A percentile compares a stretch with the other conserved stretches of the same genome.
Evolutionary conservation across 2,797 vertebrate genomes (phyloP).

Genomic region (Tragelaphus oryx): DNA sequence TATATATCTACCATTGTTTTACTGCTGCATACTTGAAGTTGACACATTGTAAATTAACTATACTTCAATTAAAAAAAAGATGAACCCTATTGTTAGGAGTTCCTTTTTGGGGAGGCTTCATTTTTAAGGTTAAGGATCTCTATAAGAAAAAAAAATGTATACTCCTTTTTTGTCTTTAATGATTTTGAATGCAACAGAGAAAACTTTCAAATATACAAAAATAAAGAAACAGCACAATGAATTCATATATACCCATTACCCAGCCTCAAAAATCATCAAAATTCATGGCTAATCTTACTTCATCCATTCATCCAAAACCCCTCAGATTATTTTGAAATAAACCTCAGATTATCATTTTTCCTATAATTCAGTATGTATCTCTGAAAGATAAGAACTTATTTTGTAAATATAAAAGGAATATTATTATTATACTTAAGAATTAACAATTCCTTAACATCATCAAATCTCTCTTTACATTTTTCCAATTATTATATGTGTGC

Average conservation of each 20-base stretch:
- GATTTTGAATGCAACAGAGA: conserved; percentile 11
- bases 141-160: not conserved
- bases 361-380: not conserved
- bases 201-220: conserved; percentile 19
- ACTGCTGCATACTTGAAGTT: not conserved
- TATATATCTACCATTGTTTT: not conserved
- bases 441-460: not conserved
- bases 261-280: not conserved
- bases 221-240: conserved; percentile 20
- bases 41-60: not conserved
- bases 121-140: not conserved
- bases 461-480: not conserved
- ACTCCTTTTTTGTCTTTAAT: not conserved
- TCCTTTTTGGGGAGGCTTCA: not conserved
- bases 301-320: not conserved
- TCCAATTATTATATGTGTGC: not conserved
- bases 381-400: conserved; percentile 8
- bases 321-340: not conserved
- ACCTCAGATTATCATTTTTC: not conserved
- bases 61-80: not conserved
- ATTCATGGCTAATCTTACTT: not conserved
- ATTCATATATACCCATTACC: not conserved
- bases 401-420: conserved; percentile 6
- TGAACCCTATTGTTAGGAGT: not conserved
- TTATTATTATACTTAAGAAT: not conserved